These are phyloP conservation scores for Arion vulgaris DNA, from an alignment of 1,140 invertebrate species.

Conservation along the genomic window DNA sequence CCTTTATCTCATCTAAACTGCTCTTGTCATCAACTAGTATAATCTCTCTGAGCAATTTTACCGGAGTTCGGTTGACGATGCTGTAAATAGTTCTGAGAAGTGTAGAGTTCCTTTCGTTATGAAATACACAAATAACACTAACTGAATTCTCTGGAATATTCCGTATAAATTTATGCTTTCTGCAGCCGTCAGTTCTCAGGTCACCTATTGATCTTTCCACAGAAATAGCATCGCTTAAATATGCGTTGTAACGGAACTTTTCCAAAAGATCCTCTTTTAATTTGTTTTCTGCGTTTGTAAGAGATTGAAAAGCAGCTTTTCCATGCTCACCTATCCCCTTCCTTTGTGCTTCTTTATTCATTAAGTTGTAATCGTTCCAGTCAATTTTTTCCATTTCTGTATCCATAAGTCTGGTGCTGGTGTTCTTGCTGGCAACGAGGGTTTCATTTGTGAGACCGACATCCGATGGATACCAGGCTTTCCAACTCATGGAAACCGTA, in stretches of 20 bases:
- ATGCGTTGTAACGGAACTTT: not conserved
- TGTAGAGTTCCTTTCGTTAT: not conserved
- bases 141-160: not conserved
- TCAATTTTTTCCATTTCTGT: not conserved
- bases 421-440: too few species aligned
- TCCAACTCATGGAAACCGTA: too few species aligned
- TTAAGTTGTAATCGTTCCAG: slow-evolving; percentile 1
- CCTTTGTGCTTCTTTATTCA: not conserved
- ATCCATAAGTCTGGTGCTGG: too few species aligned
- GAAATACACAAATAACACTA: not conserved
- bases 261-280: not conserved
- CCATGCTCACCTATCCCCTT: not conserved
- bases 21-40: not conserved
- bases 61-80: not conserved
- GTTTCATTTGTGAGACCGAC: too few species aligned
- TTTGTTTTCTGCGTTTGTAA: not conserved
- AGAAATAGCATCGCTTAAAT: not conserved
- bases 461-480: too few species aligned
- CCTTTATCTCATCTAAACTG: not conserved
- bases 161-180: not conserved
- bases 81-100: not conserved
- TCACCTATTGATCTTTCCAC: slow-evolving; percentile 6
- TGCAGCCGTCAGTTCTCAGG: not conserved
- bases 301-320: too few species aligned
- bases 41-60: not conserved